phyloP scores from a whole-genome alignment of 2,888 invertebrate species.

The Ernsta delagoae region DNA sequence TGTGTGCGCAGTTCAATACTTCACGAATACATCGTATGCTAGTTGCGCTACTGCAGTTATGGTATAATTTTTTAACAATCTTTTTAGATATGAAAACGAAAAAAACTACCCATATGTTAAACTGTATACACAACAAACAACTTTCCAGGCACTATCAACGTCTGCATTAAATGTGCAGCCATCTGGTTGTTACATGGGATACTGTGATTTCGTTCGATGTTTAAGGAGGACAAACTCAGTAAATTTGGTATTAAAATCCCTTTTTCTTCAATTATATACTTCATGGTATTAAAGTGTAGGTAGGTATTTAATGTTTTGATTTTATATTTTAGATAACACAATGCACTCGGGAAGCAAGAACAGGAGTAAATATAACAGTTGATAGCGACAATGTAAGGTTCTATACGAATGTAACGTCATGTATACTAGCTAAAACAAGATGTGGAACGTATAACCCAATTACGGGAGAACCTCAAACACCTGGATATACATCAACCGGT shows the following conservation, averaged over 20 bases:
- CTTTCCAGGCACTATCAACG: slow-evolving; percentile 73
- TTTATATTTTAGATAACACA: slow-evolving; percentile 74
- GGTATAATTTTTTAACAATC: slow-evolving; percentile 52
- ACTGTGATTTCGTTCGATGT: slow-evolving; percentile 86
- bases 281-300: too few species aligned
- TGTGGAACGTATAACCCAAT: slow-evolving; percentile 87
- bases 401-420: slow-evolving; percentile 87
- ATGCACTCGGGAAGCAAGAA: slow-evolving; percentile 81
- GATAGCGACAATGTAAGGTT: slow-evolving; percentile 82
- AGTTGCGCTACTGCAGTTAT: slow-evolving; percentile 77
- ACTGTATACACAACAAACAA: too few species aligned
- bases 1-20: slow-evolving; percentile 82
- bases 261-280: not conserved
- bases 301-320: not conserved
- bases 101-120: too few species aligned
- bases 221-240: slow-evolving; percentile 83
- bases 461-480: slow-evolving; percentile 86
- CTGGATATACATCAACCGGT: slow-evolving; percentile 69
- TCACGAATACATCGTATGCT: slow-evolving; percentile 79
- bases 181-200: slow-evolving; percentile 83
- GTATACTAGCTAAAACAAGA: slow-evolving; percentile 86
- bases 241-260: slow-evolving; percentile 73
- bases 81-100: not conserved
- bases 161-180: slow-evolving; percentile 78
- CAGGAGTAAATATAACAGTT: slow-evolving; percentile 74